These are phyloP conservation scores for Pachymerium ferrugineum DNA, from an alignment of 2,888 invertebrate species.

Conservation along the genomic window DNA sequence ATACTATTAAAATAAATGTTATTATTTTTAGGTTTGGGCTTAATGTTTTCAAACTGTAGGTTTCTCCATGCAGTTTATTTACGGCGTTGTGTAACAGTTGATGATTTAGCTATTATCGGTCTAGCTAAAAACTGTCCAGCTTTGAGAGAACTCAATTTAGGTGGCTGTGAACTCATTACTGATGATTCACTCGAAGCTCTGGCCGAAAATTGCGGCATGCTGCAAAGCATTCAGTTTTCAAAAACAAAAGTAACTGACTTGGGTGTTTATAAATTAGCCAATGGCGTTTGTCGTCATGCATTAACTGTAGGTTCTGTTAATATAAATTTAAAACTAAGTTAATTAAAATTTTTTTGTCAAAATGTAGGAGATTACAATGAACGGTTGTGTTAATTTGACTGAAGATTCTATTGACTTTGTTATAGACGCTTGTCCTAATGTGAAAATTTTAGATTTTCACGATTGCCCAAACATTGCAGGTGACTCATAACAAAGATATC, in stretches of 20 bases:
- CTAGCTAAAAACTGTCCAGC: conserved; percentile 26
- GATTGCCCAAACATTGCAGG: conserved; percentile 32
- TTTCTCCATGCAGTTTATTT: conserved; percentile 27
- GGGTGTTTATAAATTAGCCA: conserved; percentile 28
- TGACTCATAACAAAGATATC: neutral
- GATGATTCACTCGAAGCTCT: conserved; percentile 30
- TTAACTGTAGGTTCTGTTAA: neutral
- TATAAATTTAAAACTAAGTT: neutral
- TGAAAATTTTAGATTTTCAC: conserved; percentile 29
- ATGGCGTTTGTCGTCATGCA: conserved; percentile 5
- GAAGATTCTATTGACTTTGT: conserved; percentile 29
- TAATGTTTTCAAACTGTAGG: neutral
- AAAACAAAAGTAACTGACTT: conserved; percentile 30
- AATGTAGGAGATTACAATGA: conserved; percentile 33
- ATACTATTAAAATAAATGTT: neutral
- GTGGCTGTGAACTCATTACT: conserved; percentile 28
- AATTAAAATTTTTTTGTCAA: neutral
- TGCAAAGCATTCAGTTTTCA: conserved; percentile 27
- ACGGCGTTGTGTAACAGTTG: conserved; percentile 27
- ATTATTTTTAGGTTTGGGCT: conserved; percentile 30
- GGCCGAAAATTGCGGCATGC: neutral
- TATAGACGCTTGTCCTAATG: conserved; percentile 25
- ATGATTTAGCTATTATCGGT: conserved; percentile 23
- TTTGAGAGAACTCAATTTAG: conserved; percentile 29
- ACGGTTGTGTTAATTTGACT: conserved; percentile 30